A percentile compares a stretch with the other conserved stretches of the same genome.
phyloP scores from a whole-genome alignment of 2,113 vertebrate genomes.

The Saguinus imperator region DNA sequence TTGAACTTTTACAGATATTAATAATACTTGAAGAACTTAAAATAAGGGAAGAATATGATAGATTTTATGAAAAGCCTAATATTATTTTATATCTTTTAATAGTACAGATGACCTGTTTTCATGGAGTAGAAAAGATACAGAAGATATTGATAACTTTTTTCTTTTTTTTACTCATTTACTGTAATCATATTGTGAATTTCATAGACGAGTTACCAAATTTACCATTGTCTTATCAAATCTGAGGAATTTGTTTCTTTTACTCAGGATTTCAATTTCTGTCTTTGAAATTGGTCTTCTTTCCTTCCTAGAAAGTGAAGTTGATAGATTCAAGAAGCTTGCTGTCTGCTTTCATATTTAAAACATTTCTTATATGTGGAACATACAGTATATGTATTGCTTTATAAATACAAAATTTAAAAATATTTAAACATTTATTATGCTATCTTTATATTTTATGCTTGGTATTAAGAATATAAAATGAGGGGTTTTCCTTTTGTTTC shows the following conservation, averaged over 20 bases:
- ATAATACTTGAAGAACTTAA: slow-evolving; percentile 1
- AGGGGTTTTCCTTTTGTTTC: neutral
- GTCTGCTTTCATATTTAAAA: slow-evolving; percentile 36
- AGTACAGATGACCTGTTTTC: neutral
- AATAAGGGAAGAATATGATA: neutral
- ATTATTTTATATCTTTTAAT: neutral
- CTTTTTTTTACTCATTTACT: neutral
- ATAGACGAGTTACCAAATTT: neutral
- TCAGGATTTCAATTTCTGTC: neutral
- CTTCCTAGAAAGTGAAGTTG: slow-evolving; percentile 1
- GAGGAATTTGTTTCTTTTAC: slow-evolving; percentile 15
- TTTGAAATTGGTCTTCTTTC: neutral
- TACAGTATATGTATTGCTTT: neutral
- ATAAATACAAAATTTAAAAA: neutral
- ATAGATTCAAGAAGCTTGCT: neutral
- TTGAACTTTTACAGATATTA: slow-evolving; percentile 15
- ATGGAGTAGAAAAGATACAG: neutral
- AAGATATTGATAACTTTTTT: neutral
- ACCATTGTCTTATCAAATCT: neutral
- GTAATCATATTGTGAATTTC: neutral
- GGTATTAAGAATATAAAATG: slow-evolving; percentile 10
- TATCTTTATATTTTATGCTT: neutral
- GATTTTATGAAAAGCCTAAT: slow-evolving; percentile 24
- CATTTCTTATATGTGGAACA: neutral
- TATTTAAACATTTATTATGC: slow-evolving; percentile 19